Evolutionary conservation across 2,797 vertebrate genomes (phyloP).

Genomic region (Pteronotus mesoamericanus): DNA sequence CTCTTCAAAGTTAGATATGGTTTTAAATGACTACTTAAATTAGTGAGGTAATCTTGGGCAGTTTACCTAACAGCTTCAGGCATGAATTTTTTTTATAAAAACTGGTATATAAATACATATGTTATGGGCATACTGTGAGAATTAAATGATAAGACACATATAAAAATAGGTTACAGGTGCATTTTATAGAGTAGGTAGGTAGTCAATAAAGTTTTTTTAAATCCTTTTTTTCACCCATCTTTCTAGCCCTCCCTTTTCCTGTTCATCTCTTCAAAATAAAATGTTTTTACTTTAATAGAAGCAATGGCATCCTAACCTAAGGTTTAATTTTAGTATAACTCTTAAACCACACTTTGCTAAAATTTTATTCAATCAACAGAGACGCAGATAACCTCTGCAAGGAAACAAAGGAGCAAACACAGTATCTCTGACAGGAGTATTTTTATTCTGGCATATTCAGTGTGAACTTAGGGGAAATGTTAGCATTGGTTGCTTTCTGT

Average conservation of each 20-base stretch:
- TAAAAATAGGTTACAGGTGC: not conserved
- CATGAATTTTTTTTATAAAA: not conserved
- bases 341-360: not conserved
- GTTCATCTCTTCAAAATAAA: not conserved
- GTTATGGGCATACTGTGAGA: not conserved
- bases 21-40: not conserved
- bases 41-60: not conserved
- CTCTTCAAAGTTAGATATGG: not conserved
- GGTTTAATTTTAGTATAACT: not conserved
- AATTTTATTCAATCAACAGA: not conserved
- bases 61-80: not conserved
- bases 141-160: not conserved
- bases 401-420: conserved; percentile 9
- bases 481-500: not conserved
- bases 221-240: not conserved
- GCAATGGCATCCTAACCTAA: not conserved
- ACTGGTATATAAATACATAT: not conserved
- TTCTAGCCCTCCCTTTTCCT: not conserved
- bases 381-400: not conserved
- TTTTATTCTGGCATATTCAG: not conserved
- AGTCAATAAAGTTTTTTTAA: not conserved
- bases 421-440: not conserved
- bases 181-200: not conserved
- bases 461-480: not conserved
- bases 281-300: not conserved